Evolutionary conservation across 2,113 vertebrate genomes (phyloP).

Genomic region (Microcebus tavaratra): DNA sequence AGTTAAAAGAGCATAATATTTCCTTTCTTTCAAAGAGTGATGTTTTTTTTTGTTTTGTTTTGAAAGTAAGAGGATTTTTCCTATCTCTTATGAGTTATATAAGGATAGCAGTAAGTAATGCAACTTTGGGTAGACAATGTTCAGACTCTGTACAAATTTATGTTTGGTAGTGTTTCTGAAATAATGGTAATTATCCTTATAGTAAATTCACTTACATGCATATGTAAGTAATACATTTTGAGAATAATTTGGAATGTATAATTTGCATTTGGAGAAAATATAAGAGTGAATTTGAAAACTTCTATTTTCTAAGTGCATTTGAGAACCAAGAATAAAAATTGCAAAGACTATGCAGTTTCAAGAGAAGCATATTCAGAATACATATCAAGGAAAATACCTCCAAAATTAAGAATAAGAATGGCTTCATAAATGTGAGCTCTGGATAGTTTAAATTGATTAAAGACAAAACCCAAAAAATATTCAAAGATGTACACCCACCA

Average conservation of each 20-base stretch:
- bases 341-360: not conserved
- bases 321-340: constrained; percentile 17
- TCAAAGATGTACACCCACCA: not conserved
- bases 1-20: not conserved
- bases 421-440: not conserved
- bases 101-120: not conserved
- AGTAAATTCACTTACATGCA: not conserved
- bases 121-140: not conserved
- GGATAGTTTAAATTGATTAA: not conserved
- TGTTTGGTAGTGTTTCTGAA: not conserved
- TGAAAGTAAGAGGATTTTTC: not conserved
- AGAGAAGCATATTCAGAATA: not conserved
- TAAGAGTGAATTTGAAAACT: not conserved
- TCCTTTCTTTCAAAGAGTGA: not conserved
- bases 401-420: constrained; percentile 22
- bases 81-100: not conserved
- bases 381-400: not conserved
- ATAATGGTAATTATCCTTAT: not conserved
- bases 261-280: constrained; percentile 25
- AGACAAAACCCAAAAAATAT: not conserved
- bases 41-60: not conserved
- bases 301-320: not conserved
- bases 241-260: not conserved
- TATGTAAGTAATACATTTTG: not conserved
- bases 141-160: not conserved